Evolutionary conservation across 2,797 vertebrate genomes (phyloP).

Genomic region (Xiphophorus birchmanni): DNA sequence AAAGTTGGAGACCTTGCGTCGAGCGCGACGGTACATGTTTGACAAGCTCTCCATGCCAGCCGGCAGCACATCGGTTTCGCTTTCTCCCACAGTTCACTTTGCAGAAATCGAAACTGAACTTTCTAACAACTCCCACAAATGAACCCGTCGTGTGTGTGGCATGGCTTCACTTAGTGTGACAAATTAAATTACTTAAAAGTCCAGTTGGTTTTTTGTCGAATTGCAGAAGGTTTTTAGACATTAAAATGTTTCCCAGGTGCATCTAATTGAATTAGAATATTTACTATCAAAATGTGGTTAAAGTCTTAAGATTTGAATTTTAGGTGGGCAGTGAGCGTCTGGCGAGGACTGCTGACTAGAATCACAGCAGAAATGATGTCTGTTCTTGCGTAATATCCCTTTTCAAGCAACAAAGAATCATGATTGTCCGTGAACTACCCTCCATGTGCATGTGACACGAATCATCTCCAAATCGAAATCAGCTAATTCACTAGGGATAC

Average conservation of each 20-base stretch:
- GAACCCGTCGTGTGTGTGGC: background rate
- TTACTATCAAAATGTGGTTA: background rate
- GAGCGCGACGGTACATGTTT: background rate
- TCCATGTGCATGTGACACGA: background rate
- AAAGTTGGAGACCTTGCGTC: background rate
- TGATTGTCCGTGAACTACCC: background rate
- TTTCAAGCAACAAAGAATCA: background rate
- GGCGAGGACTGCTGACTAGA: background rate
- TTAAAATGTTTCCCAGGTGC: background rate
- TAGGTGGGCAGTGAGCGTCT: background rate
- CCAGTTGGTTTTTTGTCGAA: background rate
- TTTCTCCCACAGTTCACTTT: background rate
- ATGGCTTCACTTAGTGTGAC: background rate
- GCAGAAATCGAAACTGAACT: slow-evolving; percentile 7
- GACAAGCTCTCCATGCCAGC: background rate
- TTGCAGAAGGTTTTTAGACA: background rate
- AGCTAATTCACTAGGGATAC: no score
- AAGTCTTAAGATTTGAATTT: background rate
- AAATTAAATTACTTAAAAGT: background rate
- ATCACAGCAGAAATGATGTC: background rate
- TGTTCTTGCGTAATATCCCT: background rate
- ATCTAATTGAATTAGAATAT: background rate
- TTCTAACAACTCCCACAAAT: background rate
- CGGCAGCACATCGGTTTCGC: background rate
- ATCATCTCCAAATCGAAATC: background rate